Percentiles rank a stretch among this genome's conserved stretches.
Conservation (phyloP, 1,140 invertebrate genomes). For the Ptiloglossa arizonensis region DNA sequence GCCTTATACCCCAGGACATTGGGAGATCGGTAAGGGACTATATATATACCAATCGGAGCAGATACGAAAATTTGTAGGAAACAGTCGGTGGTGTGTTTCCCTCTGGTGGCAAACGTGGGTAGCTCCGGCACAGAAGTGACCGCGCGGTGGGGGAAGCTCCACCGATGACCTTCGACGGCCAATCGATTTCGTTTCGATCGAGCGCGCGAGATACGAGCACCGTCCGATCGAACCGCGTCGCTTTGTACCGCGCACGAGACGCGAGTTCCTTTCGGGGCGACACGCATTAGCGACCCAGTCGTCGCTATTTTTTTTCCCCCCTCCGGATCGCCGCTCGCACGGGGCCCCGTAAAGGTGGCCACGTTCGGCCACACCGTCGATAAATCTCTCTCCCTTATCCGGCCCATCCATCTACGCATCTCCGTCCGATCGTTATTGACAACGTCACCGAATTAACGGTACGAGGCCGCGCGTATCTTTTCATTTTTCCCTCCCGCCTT, state of each 20-base stretch:
- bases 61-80: too few relatives aligned
- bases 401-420: conserved; percentile 47
- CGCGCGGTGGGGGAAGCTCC: too few relatives aligned
- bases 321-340: conserved; percentile 26
- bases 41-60: too few relatives aligned
- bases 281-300: background rate
- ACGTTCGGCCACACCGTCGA: conserved; percentile 29
- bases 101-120: too few relatives aligned
- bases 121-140: too few relatives aligned
- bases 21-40: too few relatives aligned
- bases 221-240: background rate
- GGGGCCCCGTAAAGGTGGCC: conserved; percentile 5
- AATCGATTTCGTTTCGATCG: too few relatives aligned
- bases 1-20: too few relatives aligned
- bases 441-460: conserved; percentile 66
- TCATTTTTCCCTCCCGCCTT: conserved; percentile 21
- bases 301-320: too few relatives aligned
- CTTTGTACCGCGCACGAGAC: background rate
- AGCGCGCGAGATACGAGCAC: background rate
- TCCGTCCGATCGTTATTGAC: conserved; percentile 62
- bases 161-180: too few relatives aligned
- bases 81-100: too few relatives aligned
- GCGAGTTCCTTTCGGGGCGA: background rate
- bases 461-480: conserved; percentile 35
- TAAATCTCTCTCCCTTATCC: conserved; percentile 63